Conservation (phyloP, 2,797 vertebrate genomes). For the Lepidocolaptes lacrymiger region DNA sequence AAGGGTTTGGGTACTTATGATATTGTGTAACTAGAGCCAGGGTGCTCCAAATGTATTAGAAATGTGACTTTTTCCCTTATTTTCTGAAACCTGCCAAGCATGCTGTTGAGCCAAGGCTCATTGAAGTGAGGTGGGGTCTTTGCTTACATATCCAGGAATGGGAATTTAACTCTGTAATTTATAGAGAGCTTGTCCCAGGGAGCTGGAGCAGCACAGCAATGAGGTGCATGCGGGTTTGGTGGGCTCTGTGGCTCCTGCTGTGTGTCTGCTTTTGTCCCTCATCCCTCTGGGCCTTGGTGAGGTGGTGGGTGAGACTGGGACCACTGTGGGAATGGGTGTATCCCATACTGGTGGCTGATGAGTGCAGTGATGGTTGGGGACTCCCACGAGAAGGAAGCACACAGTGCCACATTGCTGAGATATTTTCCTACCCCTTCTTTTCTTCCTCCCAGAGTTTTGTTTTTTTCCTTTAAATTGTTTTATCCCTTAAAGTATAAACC, state of each 20-base stretch:
- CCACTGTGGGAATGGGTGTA: rapidly evolving
- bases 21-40: background rate
- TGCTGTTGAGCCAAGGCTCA: background rate
- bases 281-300: background rate
- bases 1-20: background rate
- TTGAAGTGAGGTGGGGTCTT: background rate
- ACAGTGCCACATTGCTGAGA: background rate
- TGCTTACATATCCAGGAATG: background rate
- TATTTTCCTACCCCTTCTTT: background rate
- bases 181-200: background rate
- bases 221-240: background rate
- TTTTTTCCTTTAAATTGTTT: constrained; percentile 28
- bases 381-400: rapidly evolving
- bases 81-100: background rate
- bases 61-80: background rate
- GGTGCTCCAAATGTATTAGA: background rate
- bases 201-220: background rate
- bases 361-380: rapidly evolving
- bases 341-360: background rate
- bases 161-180: background rate
- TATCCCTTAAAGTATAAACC: constrained; percentile 65
- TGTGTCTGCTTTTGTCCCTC: background rate
- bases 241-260: rapidly evolving
- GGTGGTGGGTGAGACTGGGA: background rate
- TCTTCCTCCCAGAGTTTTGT: constrained; percentile 7